Evolutionary conservation across 2,797 vertebrate species (phyloP).

Genomic region (Hybognathus amarus): DNA sequence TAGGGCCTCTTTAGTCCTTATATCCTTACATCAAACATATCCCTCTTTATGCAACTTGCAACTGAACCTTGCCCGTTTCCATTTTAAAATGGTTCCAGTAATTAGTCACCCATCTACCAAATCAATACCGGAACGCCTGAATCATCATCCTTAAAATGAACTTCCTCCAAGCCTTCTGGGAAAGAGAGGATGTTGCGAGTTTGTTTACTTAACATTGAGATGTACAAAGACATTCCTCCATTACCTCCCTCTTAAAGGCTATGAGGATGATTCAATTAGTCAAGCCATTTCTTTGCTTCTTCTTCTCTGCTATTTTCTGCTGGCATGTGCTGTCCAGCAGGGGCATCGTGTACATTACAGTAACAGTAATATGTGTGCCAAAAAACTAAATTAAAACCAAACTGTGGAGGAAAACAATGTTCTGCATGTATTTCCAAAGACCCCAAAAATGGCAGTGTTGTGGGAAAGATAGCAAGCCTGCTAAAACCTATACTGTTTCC

Average conservation of each 20-base stretch:
- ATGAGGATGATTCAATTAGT: background rate
- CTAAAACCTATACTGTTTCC: background rate
- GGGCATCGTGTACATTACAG: background rate
- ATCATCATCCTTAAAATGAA: conserved; percentile 33
- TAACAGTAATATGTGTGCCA: background rate
- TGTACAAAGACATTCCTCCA: conserved; percentile 11
- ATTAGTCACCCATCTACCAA: conserved; percentile 32
- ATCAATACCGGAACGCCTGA: conserved; percentile 44
- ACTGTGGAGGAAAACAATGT: background rate
- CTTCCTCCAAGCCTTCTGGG: conserved; percentile 27
- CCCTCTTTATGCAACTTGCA: conserved; percentile 8
- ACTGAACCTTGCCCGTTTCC: conserved; percentile 20
- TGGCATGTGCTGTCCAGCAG: no score
- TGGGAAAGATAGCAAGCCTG: background rate
- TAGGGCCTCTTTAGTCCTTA: background rate
- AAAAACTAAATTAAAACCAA: background rate
- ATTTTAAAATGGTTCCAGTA: conserved; percentile 43
- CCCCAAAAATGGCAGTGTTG: no score
- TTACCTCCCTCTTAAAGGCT: background rate
- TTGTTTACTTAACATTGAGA: conserved; percentile 16
- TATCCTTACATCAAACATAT: conserved; percentile 7
- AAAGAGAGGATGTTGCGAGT: conserved; percentile 7
- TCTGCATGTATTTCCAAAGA: background rate
- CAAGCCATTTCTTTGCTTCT: background rate
- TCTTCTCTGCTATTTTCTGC: background rate